Evolutionary conservation across 2,888 invertebrate species (phyloP).

Genomic region (Acronicta leporina): DNA sequence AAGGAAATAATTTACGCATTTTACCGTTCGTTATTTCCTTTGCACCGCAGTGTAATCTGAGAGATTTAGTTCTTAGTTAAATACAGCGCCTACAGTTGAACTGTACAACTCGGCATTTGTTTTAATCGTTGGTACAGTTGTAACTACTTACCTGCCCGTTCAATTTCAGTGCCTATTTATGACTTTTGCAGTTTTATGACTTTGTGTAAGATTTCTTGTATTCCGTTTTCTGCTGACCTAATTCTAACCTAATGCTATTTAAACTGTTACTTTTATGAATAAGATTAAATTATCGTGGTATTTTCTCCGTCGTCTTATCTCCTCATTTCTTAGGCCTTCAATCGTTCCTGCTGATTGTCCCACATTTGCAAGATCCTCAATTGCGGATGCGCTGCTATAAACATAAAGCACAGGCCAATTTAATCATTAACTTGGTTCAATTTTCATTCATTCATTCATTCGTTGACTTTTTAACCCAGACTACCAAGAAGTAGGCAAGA

Average conservation of each 20-base stretch:
- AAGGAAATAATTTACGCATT: slow-evolving; percentile 62
- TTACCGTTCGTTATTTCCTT: slow-evolving; percentile 56
- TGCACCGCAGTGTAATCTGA: slow-evolving; percentile 46
- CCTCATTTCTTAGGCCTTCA: slow-evolving; percentile 1
- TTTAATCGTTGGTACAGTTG: slow-evolving; percentile 27
- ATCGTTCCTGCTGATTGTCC: slow-evolving; percentile 10
- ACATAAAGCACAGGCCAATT: slow-evolving; percentile 53
- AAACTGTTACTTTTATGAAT: neutral
- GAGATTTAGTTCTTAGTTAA: slow-evolving; percentile 30
- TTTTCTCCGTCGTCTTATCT: too few relatives aligned
- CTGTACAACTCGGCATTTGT: slow-evolving; percentile 32
- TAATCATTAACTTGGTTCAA: slow-evolving; percentile 37
- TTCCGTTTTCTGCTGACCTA: too few relatives aligned
- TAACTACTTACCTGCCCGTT: neutral
- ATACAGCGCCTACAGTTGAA: slow-evolving; percentile 3
- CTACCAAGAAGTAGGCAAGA: slow-evolving; percentile 29
- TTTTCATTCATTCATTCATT: slow-evolving; percentile 25
- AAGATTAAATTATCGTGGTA: neutral
- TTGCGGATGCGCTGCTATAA: slow-evolving; percentile 40
- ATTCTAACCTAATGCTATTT: neutral
- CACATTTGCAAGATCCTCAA: slow-evolving; percentile 19
- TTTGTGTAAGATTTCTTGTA: too few relatives aligned
- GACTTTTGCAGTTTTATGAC: too few relatives aligned
- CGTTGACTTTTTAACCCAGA: slow-evolving; percentile 23
- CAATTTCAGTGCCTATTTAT: neutral